Evolutionary conservation across 2,797 vertebrate genomes (phyloP).

Genomic region (Chiropotes sagulatus): DNA sequence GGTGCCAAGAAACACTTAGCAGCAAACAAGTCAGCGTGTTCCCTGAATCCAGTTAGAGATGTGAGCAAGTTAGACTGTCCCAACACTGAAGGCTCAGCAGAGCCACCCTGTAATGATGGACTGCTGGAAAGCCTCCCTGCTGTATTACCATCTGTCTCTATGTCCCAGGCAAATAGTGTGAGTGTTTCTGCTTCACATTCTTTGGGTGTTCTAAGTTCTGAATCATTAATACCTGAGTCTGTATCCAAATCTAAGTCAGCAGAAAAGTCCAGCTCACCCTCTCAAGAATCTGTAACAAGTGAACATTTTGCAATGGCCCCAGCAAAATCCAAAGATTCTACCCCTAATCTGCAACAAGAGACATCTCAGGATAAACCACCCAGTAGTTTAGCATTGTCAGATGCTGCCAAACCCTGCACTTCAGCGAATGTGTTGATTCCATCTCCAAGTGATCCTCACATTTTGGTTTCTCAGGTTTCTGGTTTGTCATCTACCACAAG

Average conservation of each 20-base stretch:
- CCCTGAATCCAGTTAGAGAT: slow-evolving; percentile 73
- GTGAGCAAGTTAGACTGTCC: slow-evolving; percentile 70
- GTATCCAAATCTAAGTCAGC: slow-evolving; percentile 48
- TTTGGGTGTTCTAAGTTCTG: slow-evolving; percentile 61
- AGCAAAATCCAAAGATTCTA: slow-evolving; percentile 69
- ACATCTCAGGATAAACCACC: slow-evolving; percentile 72
- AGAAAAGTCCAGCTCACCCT: slow-evolving; percentile 53
- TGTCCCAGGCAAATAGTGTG: not conserved
- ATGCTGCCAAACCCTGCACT: slow-evolving; percentile 68
- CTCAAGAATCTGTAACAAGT: not conserved
- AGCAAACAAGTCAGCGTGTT: slow-evolving; percentile 70
- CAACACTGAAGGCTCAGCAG: not conserved
- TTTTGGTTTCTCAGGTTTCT: slow-evolving; percentile 78
- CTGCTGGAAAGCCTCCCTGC: slow-evolving; percentile 53
- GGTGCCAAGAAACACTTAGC: slow-evolving; percentile 85
- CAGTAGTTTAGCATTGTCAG: slow-evolving; percentile 50
- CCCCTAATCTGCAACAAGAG: slow-evolving; percentile 53
- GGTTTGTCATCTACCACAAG: slow-evolving; percentile 68
- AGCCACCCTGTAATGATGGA: slow-evolving; percentile 40
- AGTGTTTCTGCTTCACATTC: slow-evolving; percentile 67
- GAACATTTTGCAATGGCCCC: slow-evolving; percentile 70
- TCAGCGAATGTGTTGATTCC: slow-evolving; percentile 55
- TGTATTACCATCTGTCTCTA: slow-evolving; percentile 28
- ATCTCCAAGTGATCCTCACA: slow-evolving; percentile 64
- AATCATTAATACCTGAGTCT: slow-evolving; percentile 59